Evolutionary conservation across 2,797 vertebrate species (phyloP).

Genomic region (Craterocephalus amniculus): DNA sequence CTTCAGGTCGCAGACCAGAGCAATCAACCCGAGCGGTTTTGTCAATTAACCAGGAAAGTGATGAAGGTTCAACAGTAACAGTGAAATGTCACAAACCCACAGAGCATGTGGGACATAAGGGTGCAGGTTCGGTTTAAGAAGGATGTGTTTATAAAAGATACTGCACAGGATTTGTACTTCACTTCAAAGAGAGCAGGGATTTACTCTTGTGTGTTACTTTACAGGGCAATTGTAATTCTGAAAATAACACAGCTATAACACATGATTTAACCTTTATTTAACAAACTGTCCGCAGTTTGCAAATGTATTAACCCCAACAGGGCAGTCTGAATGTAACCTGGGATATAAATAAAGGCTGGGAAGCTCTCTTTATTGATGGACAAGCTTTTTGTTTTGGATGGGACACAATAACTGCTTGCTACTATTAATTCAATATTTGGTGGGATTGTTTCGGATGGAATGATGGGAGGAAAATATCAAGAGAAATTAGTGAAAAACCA

Average conservation of each 20-base stretch:
- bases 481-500: background rate
- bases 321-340: background rate
- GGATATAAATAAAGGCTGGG: background rate
- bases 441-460: background rate
- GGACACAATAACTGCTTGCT: background rate
- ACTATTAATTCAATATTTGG: background rate
- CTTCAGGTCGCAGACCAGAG: constrained; percentile 29
- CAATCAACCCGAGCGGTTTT: constrained; percentile 28
- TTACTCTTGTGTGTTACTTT: background rate
- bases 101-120: constrained; percentile 3
- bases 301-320: background rate
- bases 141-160: background rate
- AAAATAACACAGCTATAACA: background rate
- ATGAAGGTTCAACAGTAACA: constrained; percentile 26
- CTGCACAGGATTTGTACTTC: background rate
- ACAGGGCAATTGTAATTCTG: background rate
- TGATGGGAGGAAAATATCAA: background rate
- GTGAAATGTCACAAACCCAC: constrained; percentile 13
- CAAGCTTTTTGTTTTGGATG: background rate
- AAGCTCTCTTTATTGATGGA: background rate
- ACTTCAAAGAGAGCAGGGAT: background rate
- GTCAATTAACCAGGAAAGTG: constrained; percentile 44
- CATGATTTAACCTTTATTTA: background rate
- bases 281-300: background rate
- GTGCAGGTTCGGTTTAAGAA: background rate